Conservation (phyloP, 1,140 invertebrate genomes). For the Hesperophylax magnus region DNA sequence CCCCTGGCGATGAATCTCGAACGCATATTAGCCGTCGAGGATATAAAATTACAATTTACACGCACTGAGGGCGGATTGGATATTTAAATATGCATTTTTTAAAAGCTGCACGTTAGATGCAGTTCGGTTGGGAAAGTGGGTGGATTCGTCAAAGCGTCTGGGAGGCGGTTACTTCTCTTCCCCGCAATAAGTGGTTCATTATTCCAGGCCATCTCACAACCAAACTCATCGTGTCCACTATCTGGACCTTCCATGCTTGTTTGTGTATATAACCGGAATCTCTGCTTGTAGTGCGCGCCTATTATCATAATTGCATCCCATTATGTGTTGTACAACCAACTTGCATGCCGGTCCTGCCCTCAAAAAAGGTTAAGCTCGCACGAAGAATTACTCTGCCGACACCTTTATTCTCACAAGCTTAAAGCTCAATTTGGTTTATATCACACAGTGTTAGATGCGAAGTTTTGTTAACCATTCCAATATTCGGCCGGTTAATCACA, state of each 20-base stretch:
- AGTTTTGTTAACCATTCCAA: background rate
- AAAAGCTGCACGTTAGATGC: slow-evolving; percentile 19
- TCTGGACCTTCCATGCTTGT: background rate
- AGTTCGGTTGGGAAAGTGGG: background rate
- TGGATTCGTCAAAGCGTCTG: slow-evolving; percentile 14
- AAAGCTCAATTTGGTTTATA: slow-evolving; percentile 3
- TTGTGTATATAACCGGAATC: slow-evolving; percentile 37
- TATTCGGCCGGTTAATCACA: slow-evolving; percentile 44
- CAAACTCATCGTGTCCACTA: background rate
- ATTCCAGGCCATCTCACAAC: background rate
- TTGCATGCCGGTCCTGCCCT: background rate
- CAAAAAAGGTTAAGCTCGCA: slow-evolving; percentile 3
- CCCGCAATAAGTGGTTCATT: slow-evolving; percentile 31
- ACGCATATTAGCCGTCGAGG: background rate
- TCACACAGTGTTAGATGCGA: background rate
- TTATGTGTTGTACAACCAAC: slow-evolving; percentile 44
- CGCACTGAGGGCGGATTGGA: background rate
- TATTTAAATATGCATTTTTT: slow-evolving; percentile 19
- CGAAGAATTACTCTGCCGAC: background rate
- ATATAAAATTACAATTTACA: slow-evolving; percentile 42
- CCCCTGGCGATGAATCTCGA: slow-evolving; percentile 20
- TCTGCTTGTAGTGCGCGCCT: slow-evolving; percentile 39
- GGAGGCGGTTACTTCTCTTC: slow-evolving; percentile 5
- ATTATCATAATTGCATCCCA: slow-evolving; percentile 59
- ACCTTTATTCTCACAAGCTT: background rate